A percentile compares a stretch with the other conserved stretches of the same genome.
These are phyloP conservation scores for Sipha flava DNA, from an alignment of 1,140 invertebrate species.

Conservation along the genomic window DNA sequence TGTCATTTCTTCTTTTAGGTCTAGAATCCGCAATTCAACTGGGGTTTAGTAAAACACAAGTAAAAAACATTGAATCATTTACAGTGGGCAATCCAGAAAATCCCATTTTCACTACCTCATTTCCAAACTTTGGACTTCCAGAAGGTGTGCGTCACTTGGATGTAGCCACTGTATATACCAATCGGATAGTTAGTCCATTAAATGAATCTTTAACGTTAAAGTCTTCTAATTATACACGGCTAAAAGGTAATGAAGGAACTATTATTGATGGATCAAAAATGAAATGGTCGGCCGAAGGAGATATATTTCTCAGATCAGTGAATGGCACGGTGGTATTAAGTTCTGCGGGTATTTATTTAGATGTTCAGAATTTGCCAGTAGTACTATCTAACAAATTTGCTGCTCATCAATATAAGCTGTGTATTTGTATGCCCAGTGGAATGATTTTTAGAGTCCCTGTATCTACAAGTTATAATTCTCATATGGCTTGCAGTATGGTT, in stretches of 20 bases:
- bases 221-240: constrained; percentile 43
- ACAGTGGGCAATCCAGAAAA: constrained; percentile 56
- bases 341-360: constrained; percentile 59
- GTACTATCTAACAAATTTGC: constrained; percentile 41
- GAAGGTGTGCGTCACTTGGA: constrained; percentile 58
- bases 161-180: constrained; percentile 58
- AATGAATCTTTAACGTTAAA: constrained; percentile 58
- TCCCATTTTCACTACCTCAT: constrained; percentile 64
- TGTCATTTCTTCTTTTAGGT: neutral
- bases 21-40: constrained; percentile 19
- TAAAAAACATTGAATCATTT: constrained; percentile 60
- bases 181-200: constrained; percentile 62
- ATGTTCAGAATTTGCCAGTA: constrained; percentile 63
- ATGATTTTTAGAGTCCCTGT: constrained; percentile 68
- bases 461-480: constrained; percentile 46
- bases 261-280: constrained; percentile 55
- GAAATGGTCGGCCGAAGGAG: constrained; percentile 63
- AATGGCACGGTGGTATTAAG: constrained; percentile 67
- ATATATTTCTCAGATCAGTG: constrained; percentile 66
- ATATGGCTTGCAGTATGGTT: constrained; percentile 37
- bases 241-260: constrained; percentile 43
- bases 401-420: constrained; percentile 65
- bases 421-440: constrained; percentile 77
- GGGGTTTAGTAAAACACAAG: constrained; percentile 50
- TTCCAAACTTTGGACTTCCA: constrained; percentile 62